Conservation (phyloP, 2,888 invertebrate species). For the Ophioninae sp. region DNA sequence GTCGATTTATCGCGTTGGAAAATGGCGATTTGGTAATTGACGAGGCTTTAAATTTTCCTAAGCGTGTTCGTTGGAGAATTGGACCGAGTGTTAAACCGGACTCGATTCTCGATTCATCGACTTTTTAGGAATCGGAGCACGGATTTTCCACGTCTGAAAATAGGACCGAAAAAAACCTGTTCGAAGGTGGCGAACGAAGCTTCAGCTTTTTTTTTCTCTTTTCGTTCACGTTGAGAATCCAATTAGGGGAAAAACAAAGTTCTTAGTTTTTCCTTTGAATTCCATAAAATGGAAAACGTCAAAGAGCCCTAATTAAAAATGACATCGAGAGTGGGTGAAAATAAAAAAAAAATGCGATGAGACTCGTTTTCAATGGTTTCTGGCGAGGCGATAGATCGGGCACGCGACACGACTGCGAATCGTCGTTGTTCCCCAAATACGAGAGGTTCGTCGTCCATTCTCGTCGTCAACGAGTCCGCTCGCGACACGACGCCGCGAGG, state of each 20-base stretch:
- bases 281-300: not conserved
- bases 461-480: conserved; percentile 26
- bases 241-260: not conserved
- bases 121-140: no score
- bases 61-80: no score
- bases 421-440: conserved; percentile 65
- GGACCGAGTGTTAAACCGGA: no score
- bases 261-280: not conserved
- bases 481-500: conserved; percentile 14
- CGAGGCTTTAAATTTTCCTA: no score
- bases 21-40: no score
- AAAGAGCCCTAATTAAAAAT: conserved; percentile 1
- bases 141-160: no score
- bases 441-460: conserved; percentile 46
- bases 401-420: conserved; percentile 67
- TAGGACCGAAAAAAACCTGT: no score
- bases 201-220: not conserved
- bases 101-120: no score
- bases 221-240: not conserved
- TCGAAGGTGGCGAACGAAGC: no score
- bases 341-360: no score
- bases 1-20: no score
- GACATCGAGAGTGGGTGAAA: not conserved
- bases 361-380: conserved; percentile 24
- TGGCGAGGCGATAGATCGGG: conserved; percentile 47